Conservation (phyloP, 1,140 invertebrate genomes). For the Caerostris darwini region DNA sequence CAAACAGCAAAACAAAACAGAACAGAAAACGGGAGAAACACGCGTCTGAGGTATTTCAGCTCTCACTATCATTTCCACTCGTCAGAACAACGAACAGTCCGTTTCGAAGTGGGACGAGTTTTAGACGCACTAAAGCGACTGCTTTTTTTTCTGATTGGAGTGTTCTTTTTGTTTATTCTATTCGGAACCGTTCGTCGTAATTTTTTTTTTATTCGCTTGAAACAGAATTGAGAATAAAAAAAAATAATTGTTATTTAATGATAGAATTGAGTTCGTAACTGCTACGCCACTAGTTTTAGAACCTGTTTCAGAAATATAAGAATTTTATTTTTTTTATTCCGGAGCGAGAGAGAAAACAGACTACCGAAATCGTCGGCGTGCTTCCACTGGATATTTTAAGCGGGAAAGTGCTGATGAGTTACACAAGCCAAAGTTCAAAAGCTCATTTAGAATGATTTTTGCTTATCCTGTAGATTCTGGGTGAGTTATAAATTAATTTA, state of each 20-base stretch:
- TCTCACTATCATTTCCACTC: constrained; percentile 56
- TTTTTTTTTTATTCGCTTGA: neutral
- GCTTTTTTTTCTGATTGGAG: neutral
- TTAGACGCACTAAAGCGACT: neutral
- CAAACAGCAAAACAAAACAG: constrained; percentile 28
- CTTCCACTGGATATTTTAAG: constrained; percentile 32
- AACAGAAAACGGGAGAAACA: constrained; percentile 38
- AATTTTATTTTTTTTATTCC: neutral
- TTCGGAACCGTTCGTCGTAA: neutral
- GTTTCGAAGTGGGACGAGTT: constrained; percentile 50
- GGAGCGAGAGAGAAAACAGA: constrained; percentile 7
- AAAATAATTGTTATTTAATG: neutral
- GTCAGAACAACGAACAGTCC: neutral
- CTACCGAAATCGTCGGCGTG: neutral
- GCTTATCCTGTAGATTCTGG: neutral
- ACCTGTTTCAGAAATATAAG: constrained; percentile 32
- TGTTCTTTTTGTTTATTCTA: neutral
- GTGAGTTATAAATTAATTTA: too few relatives aligned
- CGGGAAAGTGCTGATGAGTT: constrained; percentile 18
- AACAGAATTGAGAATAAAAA: neutral
- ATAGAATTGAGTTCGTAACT: neutral
- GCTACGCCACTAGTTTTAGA: constrained; percentile 17
- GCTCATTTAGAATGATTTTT: neutral
- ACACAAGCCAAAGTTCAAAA: neutral
- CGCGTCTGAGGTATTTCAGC: constrained; percentile 28